Base-by-base conservation (phyloP, 1,140 invertebrate species). In the Rhizoglyphus robini region DNA sequence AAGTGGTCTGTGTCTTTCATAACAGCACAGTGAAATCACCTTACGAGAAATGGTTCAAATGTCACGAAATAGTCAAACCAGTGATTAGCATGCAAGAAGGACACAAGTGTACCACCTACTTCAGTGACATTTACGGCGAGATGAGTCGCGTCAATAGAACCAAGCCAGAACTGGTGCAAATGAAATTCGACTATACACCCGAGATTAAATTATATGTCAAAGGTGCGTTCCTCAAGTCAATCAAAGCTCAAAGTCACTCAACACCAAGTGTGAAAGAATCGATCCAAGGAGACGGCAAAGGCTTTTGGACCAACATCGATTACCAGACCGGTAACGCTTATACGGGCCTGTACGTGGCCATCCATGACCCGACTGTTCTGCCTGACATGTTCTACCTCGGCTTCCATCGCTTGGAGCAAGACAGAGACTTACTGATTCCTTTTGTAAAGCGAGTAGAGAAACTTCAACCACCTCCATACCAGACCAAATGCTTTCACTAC, bases 401-500 rank as follows among this genome's bases (percentile, higher is more conserved):
- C 13, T 59, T 20, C 34, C 32, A 32, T 59, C 57, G 30, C n/a
- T 20, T 59, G 18, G 15, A n/a, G 31, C 57, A 29, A 18, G 13
- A 23, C 27, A 59, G 18, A 36, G 31, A 18, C 13, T n/a, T 4
- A 2, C 18, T 20, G 4, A n/a, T 59, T 31, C 57, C 11, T 18
- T 59, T 59, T 36, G n/a, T 36, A n/a, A 59, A 59, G 25, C 18
- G 13, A 29, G 2, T 2, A 20, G 27, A 59, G 34, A 32, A 59
- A 32, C 57, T 20, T 32, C 18, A 4, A 36, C 57, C 57, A 32
- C 18, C 20, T 2, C 57, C 57, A 32, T 59, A 59, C 27, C 11
- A 13, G 2, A 59, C 57, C 15, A 59, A 59, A n/a, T 59, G 57
- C 34, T 36, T 31, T 59, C 18, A 59, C 34, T 59, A 59, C 34